Percentiles rank a stretch among this genome's conserved stretches.
phyloP scores from a whole-genome alignment of 2,113 vertebrate species.

The Dunckerocampus dactyliophorus region DNA sequence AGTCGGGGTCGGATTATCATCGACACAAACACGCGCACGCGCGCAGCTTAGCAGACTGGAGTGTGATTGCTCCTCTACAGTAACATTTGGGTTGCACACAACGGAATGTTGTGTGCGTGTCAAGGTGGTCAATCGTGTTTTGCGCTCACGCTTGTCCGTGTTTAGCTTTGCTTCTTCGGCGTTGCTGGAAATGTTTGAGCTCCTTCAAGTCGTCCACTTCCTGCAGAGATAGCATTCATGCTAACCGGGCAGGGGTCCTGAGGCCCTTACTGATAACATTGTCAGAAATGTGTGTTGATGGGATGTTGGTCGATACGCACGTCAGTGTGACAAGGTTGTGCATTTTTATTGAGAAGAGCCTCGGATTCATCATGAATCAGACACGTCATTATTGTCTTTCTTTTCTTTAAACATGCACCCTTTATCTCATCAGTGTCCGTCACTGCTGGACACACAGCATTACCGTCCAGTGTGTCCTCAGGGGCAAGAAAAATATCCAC shows the following conservation, averaged over 20 bases:
- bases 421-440: constrained; percentile 22
- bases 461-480: constrained; percentile 43
- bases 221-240: constrained; percentile 23
- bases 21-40: no score
- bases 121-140: constrained; percentile 6
- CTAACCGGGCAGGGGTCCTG: neutral
- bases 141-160: neutral
- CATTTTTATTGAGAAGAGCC: neutral
- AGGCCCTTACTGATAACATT: neutral
- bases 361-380: neutral
- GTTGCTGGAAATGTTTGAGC: constrained; percentile 13
- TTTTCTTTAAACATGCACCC: neutral
- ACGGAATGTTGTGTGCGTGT: neutral
- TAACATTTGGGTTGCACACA: no score
- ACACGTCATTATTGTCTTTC: neutral
- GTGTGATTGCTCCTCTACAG: no score
- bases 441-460: constrained; percentile 38
- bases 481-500: constrained; percentile 20
- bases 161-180: constrained; percentile 14
- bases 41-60: no score
- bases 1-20: no score
- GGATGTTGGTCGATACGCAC: neutral
- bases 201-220: constrained; percentile 9
- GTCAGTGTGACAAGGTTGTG: constrained; percentile 3
- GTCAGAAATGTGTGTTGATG: neutral